Base-by-base conservation (phyloP, 1,140 invertebrate genomes). In the Caenorhabditis latens region DNA sequence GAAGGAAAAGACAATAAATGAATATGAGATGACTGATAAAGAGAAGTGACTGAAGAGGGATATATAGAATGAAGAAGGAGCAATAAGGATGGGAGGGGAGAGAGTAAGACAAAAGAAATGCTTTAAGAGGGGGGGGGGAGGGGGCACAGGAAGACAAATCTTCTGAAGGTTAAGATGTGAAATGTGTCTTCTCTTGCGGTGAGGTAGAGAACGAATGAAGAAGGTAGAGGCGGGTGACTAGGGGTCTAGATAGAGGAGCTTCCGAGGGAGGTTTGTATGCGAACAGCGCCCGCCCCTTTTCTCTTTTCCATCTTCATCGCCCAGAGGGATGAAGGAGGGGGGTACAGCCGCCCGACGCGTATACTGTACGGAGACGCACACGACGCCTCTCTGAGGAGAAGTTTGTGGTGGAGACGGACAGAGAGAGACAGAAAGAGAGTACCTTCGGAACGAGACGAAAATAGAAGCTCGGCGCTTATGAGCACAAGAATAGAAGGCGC, bases 401-500 rank as follows among this genome's bases (percentile, higher is more conserved):
- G 40, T 58, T n/a, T 58, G 67, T 13, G 14, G 67, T 42, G 46
- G 46, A 79, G 71, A 79, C 63, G 32, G 32, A 32, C 32, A n/a
- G n/a, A n/a, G n/a, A n/a, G 65, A 58, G 19, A 58, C 40, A 71
- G 65, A 71, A 9, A 24, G 65, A 8, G 6, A 43, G 71, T 79
- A 79, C 71, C 46, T 24, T 50, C 46, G 21, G 42, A 48, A 46
- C 9, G 9, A 46, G 67, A 42, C 71, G 71, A 79, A 79, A 79
- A 79, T 79, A 79, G 71, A 79, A 79, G 71, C 71, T 24, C 46
- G 40, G 46, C 40, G 71, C 71, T 79, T 79, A 79, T 79, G 71
- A 79, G 71, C 71, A 79, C 71, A 42, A 79, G 71, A 79, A 79
- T 79, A 79, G 71, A 79, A 79, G 71, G 71, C 71, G 71, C 71